phyloP scores from a whole-genome alignment of 2,888 invertebrate genomes.

The Aelia acuminata region DNA sequence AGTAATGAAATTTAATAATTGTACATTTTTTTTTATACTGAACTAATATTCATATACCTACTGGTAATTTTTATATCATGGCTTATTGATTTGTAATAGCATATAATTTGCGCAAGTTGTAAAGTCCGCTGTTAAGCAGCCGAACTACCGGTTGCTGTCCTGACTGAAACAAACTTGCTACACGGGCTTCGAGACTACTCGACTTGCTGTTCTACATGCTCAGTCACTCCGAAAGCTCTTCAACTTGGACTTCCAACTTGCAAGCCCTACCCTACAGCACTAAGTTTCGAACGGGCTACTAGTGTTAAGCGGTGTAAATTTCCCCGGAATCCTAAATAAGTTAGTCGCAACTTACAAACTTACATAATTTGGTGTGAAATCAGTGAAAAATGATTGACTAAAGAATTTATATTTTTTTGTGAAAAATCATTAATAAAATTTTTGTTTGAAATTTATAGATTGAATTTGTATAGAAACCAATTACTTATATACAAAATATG shows the following conservation, averaged over 20 bases:
- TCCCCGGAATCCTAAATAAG: background rate
- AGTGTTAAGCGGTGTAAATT: slow-evolving; percentile 11
- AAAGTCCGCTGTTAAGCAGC: background rate
- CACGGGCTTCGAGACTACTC: background rate
- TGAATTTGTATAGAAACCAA: no score
- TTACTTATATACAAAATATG: no score
- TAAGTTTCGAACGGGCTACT: slow-evolving; percentile 12
- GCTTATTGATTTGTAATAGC: background rate
- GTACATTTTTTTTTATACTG: no score
- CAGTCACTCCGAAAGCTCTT: background rate
- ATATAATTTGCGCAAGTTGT: background rate
- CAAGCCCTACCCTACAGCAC: background rate
- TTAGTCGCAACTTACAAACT: background rate
- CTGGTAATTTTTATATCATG: no score
- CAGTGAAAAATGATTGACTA: background rate
- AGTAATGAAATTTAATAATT: no score
- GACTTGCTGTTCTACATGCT: background rate
- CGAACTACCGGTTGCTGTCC: background rate
- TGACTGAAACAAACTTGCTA: background rate
- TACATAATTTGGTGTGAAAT: background rate
- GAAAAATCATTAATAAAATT: no score
- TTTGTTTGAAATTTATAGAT: no score
- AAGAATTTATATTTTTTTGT: no score
- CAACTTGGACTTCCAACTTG: slow-evolving; percentile 18
- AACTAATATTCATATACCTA: no score